Conservation (phyloP, 2,888 invertebrate species). For the Heliconius charithonia region DNA sequence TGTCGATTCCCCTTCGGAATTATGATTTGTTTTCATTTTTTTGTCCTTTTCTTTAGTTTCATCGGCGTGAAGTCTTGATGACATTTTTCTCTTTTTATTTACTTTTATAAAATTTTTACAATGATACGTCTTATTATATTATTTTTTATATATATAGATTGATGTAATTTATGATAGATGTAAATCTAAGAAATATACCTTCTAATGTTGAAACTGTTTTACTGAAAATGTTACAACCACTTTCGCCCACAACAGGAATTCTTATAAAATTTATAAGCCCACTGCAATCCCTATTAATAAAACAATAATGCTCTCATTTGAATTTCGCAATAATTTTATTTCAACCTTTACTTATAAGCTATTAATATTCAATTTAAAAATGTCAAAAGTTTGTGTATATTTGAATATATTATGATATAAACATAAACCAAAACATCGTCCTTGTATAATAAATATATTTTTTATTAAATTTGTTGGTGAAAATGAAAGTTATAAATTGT, state of each 20-base stretch:
- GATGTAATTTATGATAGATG: neutral
- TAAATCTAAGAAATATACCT: neutral
- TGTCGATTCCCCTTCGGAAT: too few species aligned
- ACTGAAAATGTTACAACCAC: neutral
- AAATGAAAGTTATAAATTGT: too few species aligned
- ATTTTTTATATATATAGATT: neutral
- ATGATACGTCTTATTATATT: too few species aligned
- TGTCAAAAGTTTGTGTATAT: neutral
- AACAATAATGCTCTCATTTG: neutral
- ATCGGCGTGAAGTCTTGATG: neutral
- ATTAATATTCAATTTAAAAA: neutral
- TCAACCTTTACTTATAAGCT: neutral
- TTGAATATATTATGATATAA: slow-evolving; percentile 2
- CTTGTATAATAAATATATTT: too few species aligned
- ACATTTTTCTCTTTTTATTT: neutral
- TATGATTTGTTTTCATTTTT: too few species aligned
- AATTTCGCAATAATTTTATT: neutral
- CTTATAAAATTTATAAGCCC: neutral
- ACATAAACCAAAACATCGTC: too few species aligned
- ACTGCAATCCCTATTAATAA: neutral
- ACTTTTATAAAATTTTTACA: neutral
- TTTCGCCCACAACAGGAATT: neutral
- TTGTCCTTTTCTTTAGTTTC: too few species aligned
- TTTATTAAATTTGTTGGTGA: too few species aligned
- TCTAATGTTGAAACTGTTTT: neutral